These are phyloP conservation scores for Sturmia bella DNA, from an alignment of 2,888 invertebrate genomes.

Conservation along the genomic window DNA sequence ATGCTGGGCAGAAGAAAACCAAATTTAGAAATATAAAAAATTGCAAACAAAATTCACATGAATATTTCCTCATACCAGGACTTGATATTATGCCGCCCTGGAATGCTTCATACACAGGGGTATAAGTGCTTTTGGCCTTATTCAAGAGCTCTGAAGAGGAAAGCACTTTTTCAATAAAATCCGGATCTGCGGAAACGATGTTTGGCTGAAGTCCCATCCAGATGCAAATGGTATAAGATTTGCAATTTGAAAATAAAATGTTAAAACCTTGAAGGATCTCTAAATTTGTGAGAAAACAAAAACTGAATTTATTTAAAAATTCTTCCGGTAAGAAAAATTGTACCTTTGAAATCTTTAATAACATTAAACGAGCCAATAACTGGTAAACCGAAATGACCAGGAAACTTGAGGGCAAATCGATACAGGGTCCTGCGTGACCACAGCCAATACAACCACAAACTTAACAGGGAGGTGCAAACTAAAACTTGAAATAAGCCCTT, in stretches of 20 bases:
- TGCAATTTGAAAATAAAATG: conserved; percentile 47
- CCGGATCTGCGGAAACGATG: conserved; percentile 69
- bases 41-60: too few species aligned
- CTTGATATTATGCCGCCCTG: conserved; percentile 64
- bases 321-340: too few species aligned
- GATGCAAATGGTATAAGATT: conserved; percentile 55
- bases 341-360: conserved; percentile 46
- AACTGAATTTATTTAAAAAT: background rate
- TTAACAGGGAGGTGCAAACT: background rate
- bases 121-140: conserved; percentile 60
- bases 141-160: conserved; percentile 69
- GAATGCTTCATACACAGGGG: conserved; percentile 31
- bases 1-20: conserved; percentile 14
- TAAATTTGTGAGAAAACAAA: too few species aligned
- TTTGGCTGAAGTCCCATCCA: conserved; percentile 69
- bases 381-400: conserved; percentile 59
- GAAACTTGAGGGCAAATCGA: conserved; percentile 54
- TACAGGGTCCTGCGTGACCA: conserved; percentile 63
- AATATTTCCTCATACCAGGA: conserved; percentile 43
- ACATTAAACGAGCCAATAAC: conserved; percentile 50
- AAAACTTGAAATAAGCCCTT: background rate
- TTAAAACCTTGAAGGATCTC: background rate
- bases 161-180: conserved; percentile 66
- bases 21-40: too few species aligned
- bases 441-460: conserved; percentile 65